These are phyloP conservation scores for Mythimna pallens DNA, from an alignment of 2,888 invertebrate species.

Conservation along the genomic window DNA sequence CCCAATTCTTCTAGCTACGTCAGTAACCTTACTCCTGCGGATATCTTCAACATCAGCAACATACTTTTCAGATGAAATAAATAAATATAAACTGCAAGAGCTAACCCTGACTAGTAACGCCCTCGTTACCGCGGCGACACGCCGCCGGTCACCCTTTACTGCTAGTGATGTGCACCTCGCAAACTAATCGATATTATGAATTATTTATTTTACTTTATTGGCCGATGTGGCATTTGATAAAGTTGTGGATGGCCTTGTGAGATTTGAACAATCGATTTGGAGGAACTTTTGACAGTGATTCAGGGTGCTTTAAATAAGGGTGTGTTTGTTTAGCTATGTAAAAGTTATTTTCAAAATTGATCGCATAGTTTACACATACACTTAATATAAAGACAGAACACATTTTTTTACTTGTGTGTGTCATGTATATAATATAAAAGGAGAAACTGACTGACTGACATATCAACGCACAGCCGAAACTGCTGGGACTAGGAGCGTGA, in stretches of 20 bases:
- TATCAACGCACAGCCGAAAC: too few species aligned
- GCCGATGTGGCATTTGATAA: constrained; percentile 50
- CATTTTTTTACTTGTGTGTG: too few species aligned
- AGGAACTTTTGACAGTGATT: constrained; percentile 8
- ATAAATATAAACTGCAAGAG: constrained; percentile 26
- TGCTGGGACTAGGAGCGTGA: too few species aligned
- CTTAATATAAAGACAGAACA: background rate
- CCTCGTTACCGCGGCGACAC: constrained; percentile 87
- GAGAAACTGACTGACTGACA: too few species aligned
- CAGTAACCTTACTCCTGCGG: too few species aligned
- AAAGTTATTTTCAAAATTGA: background rate
- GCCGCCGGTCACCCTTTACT: constrained; percentile 87
- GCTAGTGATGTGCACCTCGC: constrained; percentile 66
- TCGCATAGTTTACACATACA: too few species aligned
- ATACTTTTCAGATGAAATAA: background rate
- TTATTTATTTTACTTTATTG: constrained; percentile 66
- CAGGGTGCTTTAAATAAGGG: background rate
- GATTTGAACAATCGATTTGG: constrained; percentile 19
- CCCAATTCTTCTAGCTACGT: too few species aligned
- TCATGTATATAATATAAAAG: too few species aligned
- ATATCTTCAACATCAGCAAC: background rate
- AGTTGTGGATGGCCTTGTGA: constrained; percentile 16
- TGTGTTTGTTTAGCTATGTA: background rate
- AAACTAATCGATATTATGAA: constrained; percentile 71
- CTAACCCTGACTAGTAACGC: constrained; percentile 81